Percentiles rank a stretch among this genome's conserved stretches.
Evolutionary conservation across 1,140 invertebrate genomes (phyloP).

Genomic region (Macrobrachium rosenbergii): DNA sequence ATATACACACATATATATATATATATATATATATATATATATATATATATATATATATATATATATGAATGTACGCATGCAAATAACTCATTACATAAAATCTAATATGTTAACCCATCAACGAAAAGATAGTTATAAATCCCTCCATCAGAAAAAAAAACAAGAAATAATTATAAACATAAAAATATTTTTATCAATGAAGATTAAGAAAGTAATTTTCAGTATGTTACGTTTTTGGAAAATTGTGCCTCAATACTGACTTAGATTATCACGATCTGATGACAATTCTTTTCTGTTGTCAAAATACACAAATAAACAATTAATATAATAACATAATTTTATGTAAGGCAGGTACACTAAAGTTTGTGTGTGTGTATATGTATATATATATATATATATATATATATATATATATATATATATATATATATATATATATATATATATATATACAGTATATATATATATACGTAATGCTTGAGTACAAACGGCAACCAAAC

Average conservation of each 20-base stretch:
- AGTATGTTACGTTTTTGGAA: no score
- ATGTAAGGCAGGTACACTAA: background rate
- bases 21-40: slow-evolving; percentile 9
- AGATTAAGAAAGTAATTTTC: no score
- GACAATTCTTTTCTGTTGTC: background rate
- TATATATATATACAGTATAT: slow-evolving; percentile 13
- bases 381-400: slow-evolving; percentile 39
- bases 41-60: slow-evolving; percentile 20
- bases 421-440: slow-evolving; percentile 7
- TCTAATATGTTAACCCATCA: background rate
- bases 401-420: slow-evolving; percentile 19
- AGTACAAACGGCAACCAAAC: background rate
- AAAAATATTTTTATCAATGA: background rate
- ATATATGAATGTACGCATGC: background rate
- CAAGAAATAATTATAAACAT: background rate
- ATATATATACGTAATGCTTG: slow-evolving; percentile 18
- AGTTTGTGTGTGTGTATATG: background rate
- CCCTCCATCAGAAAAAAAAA: no score
- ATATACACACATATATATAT: background rate
- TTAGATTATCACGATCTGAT: no score
- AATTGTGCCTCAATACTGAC: no score
- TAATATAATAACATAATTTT: background rate
- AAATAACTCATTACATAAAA: background rate
- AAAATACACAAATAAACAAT: background rate
- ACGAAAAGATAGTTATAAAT: no score